Base-by-base conservation (phyloP, 2,888 invertebrate genomes). In the Drosophila putrida region DNA sequence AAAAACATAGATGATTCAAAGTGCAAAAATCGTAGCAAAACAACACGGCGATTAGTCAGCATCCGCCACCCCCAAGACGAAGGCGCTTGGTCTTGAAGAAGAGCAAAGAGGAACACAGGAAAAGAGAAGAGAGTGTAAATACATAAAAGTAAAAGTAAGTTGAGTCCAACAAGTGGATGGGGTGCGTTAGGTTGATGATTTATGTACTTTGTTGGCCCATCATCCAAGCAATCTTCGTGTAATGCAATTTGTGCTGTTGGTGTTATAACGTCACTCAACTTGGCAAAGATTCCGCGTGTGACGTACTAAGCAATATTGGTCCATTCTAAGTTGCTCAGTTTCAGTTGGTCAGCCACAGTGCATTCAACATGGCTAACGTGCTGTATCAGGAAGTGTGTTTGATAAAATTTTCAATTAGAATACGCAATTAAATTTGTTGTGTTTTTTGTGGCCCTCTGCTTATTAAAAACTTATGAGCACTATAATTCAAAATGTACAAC, bases 21-120 rank as follows among this genome's bases (percentile, higher is more conserved):
- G 57, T 60, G 25, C 51, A 53, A 47, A 53, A 47, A 41, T 28
- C 11, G 35, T 31, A 13, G 15, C 20, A 55, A 15, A 31, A 28
- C 25, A 20, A 38, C 36, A 6, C 31, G 33, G 31, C 68, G 50
- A 73, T 59, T 73, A 78, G 58, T 75, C 75, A 77, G 68, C 75
- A 41, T 33, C 43, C 39, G 53, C 11, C 20, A 25, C 8, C 33
- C 13, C 4, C 9, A 6, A 44, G 36, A 28, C 44, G 9, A 25
- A 38, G 10, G 11, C n/a, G 4, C 2, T 28, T 28, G 33, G 10
- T 4, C 4, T 31, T 9, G 31, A 4, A 13, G 31, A 4, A 13
- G 13, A 13, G 31, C 28, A 38, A 39, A 51, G 10, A 15, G 28
- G 28, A 53, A 36, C 43, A 0, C 11, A 20, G 11, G 6, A 13